phyloP scores from a whole-genome alignment of 1,140 invertebrate genomes.

The Sipha flava region DNA sequence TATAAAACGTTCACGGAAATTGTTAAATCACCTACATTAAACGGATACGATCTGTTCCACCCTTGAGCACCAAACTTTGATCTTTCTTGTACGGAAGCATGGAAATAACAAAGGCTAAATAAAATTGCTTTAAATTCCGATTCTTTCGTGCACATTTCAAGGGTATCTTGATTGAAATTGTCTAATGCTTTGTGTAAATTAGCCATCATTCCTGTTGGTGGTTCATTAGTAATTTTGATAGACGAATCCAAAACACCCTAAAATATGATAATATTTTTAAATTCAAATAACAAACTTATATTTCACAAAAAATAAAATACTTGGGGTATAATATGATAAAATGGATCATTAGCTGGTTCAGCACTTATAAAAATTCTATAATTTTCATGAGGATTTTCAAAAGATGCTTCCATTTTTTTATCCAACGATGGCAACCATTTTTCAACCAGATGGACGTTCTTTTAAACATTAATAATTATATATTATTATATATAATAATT shows the following conservation, averaged over 20 bases:
- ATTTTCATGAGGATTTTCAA: slow-evolving; percentile 58
- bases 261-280: neutral
- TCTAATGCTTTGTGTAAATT: slow-evolving; percentile 89
- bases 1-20: slow-evolving; percentile 85
- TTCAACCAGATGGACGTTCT: slow-evolving; percentile 86
- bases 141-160: slow-evolving; percentile 89
- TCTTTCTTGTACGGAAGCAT: slow-evolving; percentile 85
- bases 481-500: neutral
- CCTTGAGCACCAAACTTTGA: slow-evolving; percentile 91
- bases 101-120: slow-evolving; percentile 91
- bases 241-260: slow-evolving; percentile 85
- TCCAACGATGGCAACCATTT: slow-evolving; percentile 82
- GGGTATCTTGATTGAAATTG: slow-evolving; percentile 86
- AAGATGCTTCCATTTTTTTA: slow-evolving; percentile 77
- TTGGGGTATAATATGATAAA: slow-evolving; percentile 59
- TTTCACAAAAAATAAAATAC: slow-evolving; percentile 38
- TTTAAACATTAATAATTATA: slow-evolving; percentile 37
- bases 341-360: slow-evolving; percentile 54
- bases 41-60: slow-evolving; percentile 73
- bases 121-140: slow-evolving; percentile 87
- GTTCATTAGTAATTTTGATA: slow-evolving; percentile 94
- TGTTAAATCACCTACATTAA: slow-evolving; percentile 68
- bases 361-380: slow-evolving; percentile 66
- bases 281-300: neutral
- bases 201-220: slow-evolving; percentile 86